Base-by-base conservation (phyloP, 2,888 invertebrate species). In the Noctua pronuba region DNA sequence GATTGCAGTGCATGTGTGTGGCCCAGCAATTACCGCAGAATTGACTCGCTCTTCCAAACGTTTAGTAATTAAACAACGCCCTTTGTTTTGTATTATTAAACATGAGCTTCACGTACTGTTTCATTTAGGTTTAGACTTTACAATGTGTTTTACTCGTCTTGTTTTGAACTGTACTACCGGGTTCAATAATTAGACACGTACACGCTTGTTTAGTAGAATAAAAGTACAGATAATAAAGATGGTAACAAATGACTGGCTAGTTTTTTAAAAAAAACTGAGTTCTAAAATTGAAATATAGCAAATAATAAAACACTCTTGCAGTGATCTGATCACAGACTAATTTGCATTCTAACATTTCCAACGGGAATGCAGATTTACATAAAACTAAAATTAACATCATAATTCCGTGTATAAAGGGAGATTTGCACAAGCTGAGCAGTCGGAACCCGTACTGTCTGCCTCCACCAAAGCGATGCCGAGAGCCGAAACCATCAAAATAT, bases 1-100 rank as follows among this genome's bases (percentile, higher is more conserved):
- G 88, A 87, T 84, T 85, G 77, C 85, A 64, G 58, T 68, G 74
- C 65, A 79, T 49, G 52, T 69, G 28, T 71, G 31, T n/a, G 38
- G 62, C 58, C 72, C 55, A 65, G 72, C 64, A 72, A 86, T 81
- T 83, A 84, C 58, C 31, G 52, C 62, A 64, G 60, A 82, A 84
- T 86, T 73, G 60, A 83, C 62, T 78, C 44, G 75, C 60, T 75
- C 67, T 31, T 24, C 68, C 24, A 75, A 81, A 80, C 65, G 60
- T 64, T 78, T 65, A 38, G 70, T 79, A 80, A 84, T 84, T 77
- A 77, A 79, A 85, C 73, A 52, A 64, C 58, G 60, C 55, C 70
- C 49, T 83, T 79, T 81, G 75, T 72, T 69, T 75, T 55, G 38
- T 28, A 66, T 71, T 77, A 79, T 75, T 78, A 73, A 84, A 73